Base-by-base conservation (phyloP, 23 tunicate species). In the Ascidia mentula region DNA sequence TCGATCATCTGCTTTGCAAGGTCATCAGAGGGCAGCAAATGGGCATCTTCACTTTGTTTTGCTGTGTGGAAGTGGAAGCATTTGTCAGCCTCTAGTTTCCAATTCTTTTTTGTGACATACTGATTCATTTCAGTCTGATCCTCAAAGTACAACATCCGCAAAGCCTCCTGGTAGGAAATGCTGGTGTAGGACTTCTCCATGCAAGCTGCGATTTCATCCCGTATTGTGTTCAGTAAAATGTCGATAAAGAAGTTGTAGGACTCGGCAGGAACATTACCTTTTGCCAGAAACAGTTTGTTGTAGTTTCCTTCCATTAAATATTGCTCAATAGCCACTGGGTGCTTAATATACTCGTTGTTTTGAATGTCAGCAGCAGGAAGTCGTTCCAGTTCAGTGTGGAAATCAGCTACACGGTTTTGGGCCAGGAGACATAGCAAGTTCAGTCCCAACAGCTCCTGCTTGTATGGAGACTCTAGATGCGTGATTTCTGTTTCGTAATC, bases 281-380 rank as follows among this genome's bases (percentile, higher is more conserved):
- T 89, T 28, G 98, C 95, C 22, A 89, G 77, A 78, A 89, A 95
- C 38, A 96, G 86, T 75, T 96, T 96, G 78, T 96, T 96, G 82
- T 96, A 96, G 69, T 87, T 91, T 30, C 99, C 99, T 88, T 96
- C 99, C 99, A 96, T 96, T 34, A 96, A 81, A 88, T 96, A 96
- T 45, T 96, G 99, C 72, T 96, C 99, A 74, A 96, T 96, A 37
- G 92, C 84, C 24, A 96, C 80, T 13, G 99, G 99, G 59, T 96
- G 99, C 24, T 84, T 90, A 15, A 96, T 91, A 77, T 96, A 96
- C 22, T 91, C 82, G 53, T 86, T 92, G 70, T 82, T 84, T 73
- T 82, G 87, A 40, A 88, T 87, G 59, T 96, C 97, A 32, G 79
- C 46, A 6, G 89, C 80, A 6, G 94, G 76, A 36, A 96, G 71